Percentiles rank a stretch among this genome's conserved stretches.
Conservation (phyloP, 2,888 invertebrate genomes). For the Amphipyra tragopoginis region DNA sequence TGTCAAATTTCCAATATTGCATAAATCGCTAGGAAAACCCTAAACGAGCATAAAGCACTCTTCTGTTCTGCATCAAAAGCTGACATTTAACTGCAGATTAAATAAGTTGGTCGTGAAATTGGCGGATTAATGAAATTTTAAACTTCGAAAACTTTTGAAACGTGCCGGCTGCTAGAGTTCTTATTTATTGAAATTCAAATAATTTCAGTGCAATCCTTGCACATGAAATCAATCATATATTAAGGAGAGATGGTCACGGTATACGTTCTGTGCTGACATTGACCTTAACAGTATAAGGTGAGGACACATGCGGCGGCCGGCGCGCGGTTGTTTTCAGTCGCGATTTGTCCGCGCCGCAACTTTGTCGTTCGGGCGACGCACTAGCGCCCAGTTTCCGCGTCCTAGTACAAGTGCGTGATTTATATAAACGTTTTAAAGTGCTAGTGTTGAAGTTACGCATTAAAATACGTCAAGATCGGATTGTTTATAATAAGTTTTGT, state of each 20-base stretch:
- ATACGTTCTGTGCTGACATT: conserved; percentile 47
- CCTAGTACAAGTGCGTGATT: conserved; percentile 36
- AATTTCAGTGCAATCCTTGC: not conserved
- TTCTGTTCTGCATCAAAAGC: not conserved
- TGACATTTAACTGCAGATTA: conserved; percentile 3
- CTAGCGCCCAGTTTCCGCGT: conserved; percentile 35
- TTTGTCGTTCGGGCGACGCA: conserved; percentile 46
- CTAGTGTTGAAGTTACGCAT: conserved; percentile 22
- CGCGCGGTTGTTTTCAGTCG: conserved; percentile 60
- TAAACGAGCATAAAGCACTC: not conserved
- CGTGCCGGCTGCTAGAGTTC: not conserved
- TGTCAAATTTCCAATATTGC: too few relatives aligned
- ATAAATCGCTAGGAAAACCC: too few relatives aligned
- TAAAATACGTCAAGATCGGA: conserved; percentile 19
- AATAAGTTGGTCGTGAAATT: conserved; percentile 11
- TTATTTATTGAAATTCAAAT: not conserved
- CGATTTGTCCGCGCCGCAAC: conserved; percentile 53
- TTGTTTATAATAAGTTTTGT: conserved; percentile 14
- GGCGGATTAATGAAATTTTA: not conserved
- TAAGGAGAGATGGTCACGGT: conserved; percentile 21
- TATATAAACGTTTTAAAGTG: conserved; percentile 29
- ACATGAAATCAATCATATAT: not conserved
- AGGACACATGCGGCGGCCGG: conserved; percentile 30
- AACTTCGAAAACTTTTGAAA: conserved; percentile 8
- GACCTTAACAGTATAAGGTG: conserved; percentile 50